Evolutionary conservation across 2,888 invertebrate genomes (phyloP).

Genomic region (Drosophila algonquin): DNA sequence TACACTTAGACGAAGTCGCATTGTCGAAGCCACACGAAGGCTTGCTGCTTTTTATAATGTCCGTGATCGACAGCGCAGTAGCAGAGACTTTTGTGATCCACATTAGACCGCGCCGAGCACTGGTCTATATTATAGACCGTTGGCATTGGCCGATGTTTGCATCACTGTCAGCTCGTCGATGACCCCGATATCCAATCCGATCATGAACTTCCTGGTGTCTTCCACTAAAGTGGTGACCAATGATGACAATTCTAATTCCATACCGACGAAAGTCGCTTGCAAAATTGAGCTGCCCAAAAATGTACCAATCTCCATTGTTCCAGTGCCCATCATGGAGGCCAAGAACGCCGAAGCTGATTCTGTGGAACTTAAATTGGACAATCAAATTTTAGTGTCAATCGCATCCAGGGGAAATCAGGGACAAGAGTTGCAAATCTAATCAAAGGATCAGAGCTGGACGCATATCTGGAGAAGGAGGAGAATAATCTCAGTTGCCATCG

Average conservation of each 20-base stretch:
- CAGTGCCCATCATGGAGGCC: slow-evolving; percentile 84
- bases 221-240: slow-evolving; percentile 93
- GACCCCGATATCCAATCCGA: slow-evolving; percentile 87
- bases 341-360: slow-evolving; percentile 71
- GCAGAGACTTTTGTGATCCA: no score
- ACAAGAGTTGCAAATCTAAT: slow-evolving; percentile 34
- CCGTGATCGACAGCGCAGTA: no score
- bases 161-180: slow-evolving; percentile 85
- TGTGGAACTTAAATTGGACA: slow-evolving; percentile 39
- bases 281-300: slow-evolving; percentile 86
- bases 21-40: no score
- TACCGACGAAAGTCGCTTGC: slow-evolving; percentile 87
- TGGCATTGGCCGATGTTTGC: slow-evolving; percentile 91
- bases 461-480: slow-evolving; percentile 41
- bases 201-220: slow-evolving; percentile 95
- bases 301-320: slow-evolving; percentile 86
- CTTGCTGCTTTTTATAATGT: no score
- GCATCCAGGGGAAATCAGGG: slow-evolving; percentile 19
- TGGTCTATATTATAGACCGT: no score
- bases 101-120: no score
- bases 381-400: slow-evolving; percentile 37
- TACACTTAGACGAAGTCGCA: no score
- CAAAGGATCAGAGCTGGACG: background rate
- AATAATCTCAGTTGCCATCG: slow-evolving; percentile 76
- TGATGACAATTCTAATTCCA: slow-evolving; percentile 89